Evolutionary conservation across 30 jellyfish, hydroid and myxozoan genomes (phyloP).

Genomic region (Sanderia malayensis): DNA sequence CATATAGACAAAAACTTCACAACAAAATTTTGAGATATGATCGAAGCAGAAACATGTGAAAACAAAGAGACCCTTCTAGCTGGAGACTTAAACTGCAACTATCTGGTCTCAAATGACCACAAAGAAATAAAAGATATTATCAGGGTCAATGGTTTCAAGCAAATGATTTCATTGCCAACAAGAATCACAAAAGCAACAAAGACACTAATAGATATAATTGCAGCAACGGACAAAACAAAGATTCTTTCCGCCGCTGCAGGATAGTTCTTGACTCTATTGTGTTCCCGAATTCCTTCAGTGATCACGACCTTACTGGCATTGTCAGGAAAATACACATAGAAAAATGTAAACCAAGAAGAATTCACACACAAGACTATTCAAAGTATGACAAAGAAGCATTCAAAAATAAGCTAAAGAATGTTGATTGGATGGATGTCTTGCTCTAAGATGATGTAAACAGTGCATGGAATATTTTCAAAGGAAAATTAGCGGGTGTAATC

Average conservation of each 20-base stretch:
- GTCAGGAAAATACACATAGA: conserved; percentile 52
- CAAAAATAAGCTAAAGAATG: conserved; percentile 44
- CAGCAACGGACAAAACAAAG: conserved; percentile 50
- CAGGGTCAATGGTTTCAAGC: conserved; percentile 48
- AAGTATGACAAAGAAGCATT: conserved; percentile 63
- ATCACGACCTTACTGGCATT: conserved; percentile 60
- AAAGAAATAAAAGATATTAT: conserved; percentile 55
- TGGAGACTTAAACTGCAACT: conserved; percentile 68
- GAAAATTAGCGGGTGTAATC: conserved; percentile 28
- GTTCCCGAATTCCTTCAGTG: conserved; percentile 61
- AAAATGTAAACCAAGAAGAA: conserved; percentile 38
- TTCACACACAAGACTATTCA: conserved; percentile 50
- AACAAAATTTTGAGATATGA: conserved; percentile 42
- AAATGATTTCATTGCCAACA: conserved; percentile 7
- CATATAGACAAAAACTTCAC: conserved; percentile 48
- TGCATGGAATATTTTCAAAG: conserved; percentile 42
- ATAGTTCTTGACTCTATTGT: conserved; percentile 51
- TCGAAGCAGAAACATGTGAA: conserved; percentile 42
- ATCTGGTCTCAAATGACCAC: conserved; percentile 72
- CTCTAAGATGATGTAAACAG: conserved; percentile 37
- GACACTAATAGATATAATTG: conserved; percentile 49
- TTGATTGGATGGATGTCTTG: conserved; percentile 44
- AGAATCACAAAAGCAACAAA: conserved; percentile 43
- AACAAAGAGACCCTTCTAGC: conserved; percentile 60
- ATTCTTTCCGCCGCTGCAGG: too few relatives aligned